Evolutionary conservation across 2,888 invertebrate genomes (phyloP).

Genomic region (Ecliptopera silaceata): DNA sequence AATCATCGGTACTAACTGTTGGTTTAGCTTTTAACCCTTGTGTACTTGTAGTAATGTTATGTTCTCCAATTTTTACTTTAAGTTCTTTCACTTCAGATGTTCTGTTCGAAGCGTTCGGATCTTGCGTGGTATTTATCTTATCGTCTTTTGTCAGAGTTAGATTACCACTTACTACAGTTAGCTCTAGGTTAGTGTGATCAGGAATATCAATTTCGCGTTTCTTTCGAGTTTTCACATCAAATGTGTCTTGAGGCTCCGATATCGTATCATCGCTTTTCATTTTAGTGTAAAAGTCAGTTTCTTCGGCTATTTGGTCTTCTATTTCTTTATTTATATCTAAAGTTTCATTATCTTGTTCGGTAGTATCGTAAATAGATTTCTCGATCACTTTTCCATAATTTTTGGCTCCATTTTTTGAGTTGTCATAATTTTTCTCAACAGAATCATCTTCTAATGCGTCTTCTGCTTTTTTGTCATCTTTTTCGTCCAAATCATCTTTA

Average conservation of each 20-base stretch:
- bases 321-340: constrained; percentile 6
- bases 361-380: too few species aligned
- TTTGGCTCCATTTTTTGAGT: neutral
- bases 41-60: neutral
- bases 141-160: constrained; percentile 9
- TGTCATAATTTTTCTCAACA: neutral
- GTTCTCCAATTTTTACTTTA: neutral
- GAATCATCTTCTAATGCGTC: neutral
- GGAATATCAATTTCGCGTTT: constrained; percentile 9
- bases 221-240: neutral
- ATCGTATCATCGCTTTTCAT: neutral
- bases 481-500: neutral
- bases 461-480: neutral
- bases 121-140: neutral
- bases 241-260: neutral
- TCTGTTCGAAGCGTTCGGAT: neutral
- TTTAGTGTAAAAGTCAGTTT: constrained; percentile 13
- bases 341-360: constrained; percentile 2
- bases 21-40: neutral
- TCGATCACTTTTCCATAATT: neutral
- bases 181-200: neutral
- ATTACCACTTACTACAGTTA: constrained; percentile 22
- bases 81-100: neutral
- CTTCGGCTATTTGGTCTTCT: constrained; percentile 33
- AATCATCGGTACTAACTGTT: neutral